Base-by-base conservation (phyloP, 2,113 vertebrate genomes). In the Speoplatyrhinus poulsoni region DNA sequence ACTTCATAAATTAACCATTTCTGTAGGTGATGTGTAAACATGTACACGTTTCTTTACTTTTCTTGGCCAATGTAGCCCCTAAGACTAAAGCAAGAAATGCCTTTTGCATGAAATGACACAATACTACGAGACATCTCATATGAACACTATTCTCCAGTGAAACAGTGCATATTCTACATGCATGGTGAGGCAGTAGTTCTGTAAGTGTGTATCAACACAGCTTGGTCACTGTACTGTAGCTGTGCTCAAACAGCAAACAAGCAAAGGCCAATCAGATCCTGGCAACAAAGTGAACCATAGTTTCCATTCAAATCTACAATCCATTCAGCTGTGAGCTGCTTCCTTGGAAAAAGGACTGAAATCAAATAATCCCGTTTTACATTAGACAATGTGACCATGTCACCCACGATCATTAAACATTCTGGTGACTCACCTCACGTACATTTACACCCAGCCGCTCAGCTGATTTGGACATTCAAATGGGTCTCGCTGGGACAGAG, bases 381-480 rank as follows among this genome's bases (percentile, higher is more conserved):
- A 79, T 69, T 78, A 72, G 79, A 76, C 68, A 81, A 83, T 65
- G 64, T 58, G 12, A 49, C 48, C 57, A n/a, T 75, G 73, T 79
- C 81, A 83, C 65, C 47, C 78, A 76, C 60, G 62, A 80, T 80
- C 81, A 77, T 83, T 60, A 84, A 84, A 81, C 76, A 76, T 26
- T 26, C 26, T 26, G 26, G 26, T 26, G 26, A 26, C 26, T 26
- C 26, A 26, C 26, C 26, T 67, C 36, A 61, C 69, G 70, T 77
- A 8, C 7, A 41, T 72, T 56, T 75, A 48, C 66, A 54, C 36
- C 61, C 77, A 77, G 65, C 12, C 52, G 41, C 54, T 46, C 50
- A 46, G 71, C 71, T 62, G 68, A 86, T 92, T 92, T 90, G 46
- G 90, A 91, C 90, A 91, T 91, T 90, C 85, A 93, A 93, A 92